A percentile compares a stretch with the other conserved stretches of the same genome.
Evolutionary conservation across 2,797 vertebrate genomes (phyloP).

Genomic region (Falco cherrug): DNA sequence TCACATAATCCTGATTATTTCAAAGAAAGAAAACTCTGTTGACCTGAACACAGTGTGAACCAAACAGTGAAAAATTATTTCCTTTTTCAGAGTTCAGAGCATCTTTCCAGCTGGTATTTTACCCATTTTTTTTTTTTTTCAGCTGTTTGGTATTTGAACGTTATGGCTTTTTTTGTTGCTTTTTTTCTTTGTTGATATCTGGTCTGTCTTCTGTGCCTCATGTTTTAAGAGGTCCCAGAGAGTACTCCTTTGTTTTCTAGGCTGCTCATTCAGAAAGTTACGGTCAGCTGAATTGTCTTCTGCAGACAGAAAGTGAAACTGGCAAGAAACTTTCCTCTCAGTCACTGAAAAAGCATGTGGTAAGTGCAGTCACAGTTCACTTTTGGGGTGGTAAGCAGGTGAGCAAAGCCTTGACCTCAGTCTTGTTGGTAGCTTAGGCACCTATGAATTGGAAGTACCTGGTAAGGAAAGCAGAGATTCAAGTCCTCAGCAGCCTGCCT

Average conservation of each 20-base stretch:
- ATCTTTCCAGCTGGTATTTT: neutral
- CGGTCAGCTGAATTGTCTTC: neutral
- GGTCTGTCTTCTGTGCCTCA: neutral
- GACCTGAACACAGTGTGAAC: neutral
- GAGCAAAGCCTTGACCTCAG: neutral
- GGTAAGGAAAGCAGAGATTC: neutral
- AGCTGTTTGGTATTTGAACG: neutral
- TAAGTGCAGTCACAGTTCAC: neutral
- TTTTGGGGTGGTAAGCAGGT: neutral
- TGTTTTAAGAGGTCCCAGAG: neutral
- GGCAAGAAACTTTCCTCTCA: neutral
- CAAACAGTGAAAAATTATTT: conserved; percentile 11
- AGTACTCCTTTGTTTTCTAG: neutral
- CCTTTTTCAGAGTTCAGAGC: conserved; percentile 8
- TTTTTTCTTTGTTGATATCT: neutral
- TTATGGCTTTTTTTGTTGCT: neutral
- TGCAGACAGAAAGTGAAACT: neutral
- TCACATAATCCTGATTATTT: neutral
- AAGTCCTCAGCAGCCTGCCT: neutral
- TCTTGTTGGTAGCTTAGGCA: neutral
- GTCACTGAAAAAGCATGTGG: neutral
- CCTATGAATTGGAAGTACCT: neutral
- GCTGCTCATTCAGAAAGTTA: neutral
- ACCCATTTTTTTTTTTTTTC: neutral
- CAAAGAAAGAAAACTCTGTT: conserved; percentile 2